A percentile compares a stretch with the other conserved stretches of the same genome.
phyloP scores from a whole-genome alignment of 2,797 vertebrate genomes.

The Enoplosus armatus region DNA sequence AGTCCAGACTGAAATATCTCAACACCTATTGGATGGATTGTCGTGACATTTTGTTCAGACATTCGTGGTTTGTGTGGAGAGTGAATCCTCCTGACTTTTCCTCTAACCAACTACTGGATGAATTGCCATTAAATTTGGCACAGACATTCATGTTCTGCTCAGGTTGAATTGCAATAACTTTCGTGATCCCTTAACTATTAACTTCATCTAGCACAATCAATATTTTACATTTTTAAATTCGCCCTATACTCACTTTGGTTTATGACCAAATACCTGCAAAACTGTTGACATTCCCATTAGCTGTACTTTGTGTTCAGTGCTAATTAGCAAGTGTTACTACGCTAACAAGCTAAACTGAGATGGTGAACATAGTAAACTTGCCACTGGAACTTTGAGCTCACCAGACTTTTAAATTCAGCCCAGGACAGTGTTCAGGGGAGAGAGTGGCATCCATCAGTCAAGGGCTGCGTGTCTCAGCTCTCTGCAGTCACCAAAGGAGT shows the following conservation, averaged over 20 bases:
- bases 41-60: neutral
- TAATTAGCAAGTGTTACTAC: neutral
- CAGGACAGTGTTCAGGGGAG: slow-evolving; percentile 11
- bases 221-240: neutral
- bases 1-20: neutral
- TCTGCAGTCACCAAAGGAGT: slow-evolving; percentile 44
- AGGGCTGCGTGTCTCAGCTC: slow-evolving; percentile 52
- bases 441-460: slow-evolving; percentile 49
- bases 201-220: neutral
- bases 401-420: slow-evolving; percentile 1
- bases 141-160: neutral
- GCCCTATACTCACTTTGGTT: neutral
- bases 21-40: neutral
- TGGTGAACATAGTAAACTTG: neutral
- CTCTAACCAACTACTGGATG: neutral
- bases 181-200: neutral
- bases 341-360: neutral
- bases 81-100: neutral
- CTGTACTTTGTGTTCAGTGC: neutral
- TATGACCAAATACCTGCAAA: slow-evolving; percentile 1
- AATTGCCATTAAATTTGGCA: neutral
- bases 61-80: neutral
- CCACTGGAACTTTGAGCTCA: neutral
- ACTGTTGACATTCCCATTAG: neutral
- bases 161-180: neutral